Evolutionary conservation across 2,797 vertebrate species (phyloP).

Genomic region (Chelon labrosus): DNA sequence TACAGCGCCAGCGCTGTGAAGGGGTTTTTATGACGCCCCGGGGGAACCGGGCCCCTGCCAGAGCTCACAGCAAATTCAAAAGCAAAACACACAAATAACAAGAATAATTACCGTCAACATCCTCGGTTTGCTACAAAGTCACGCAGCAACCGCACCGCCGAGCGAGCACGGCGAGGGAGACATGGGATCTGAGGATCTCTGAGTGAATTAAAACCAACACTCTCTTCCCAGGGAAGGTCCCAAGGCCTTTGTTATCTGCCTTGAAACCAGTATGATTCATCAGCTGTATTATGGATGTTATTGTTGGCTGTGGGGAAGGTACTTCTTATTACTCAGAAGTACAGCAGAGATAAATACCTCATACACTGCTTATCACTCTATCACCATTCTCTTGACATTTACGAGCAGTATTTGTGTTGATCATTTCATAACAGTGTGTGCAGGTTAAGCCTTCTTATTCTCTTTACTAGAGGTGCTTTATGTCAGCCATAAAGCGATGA

Average conservation of each 20-base stretch:
- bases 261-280: constrained; percentile 65
- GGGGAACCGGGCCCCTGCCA: constrained; percentile 13
- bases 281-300: constrained; percentile 59
- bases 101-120: constrained; percentile 44
- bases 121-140: constrained; percentile 22
- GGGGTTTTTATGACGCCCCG: constrained; percentile 28
- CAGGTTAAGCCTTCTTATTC: constrained; percentile 31
- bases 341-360: constrained; percentile 42
- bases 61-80: constrained; percentile 29
- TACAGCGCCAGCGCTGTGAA: constrained; percentile 42
- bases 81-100: constrained; percentile 62
- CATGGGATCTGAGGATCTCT: constrained; percentile 39
- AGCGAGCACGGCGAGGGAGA: constrained; percentile 24
- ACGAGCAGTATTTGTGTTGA: constrained; percentile 50
- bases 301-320: constrained; percentile 58
- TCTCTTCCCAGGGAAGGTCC: constrained; percentile 49
- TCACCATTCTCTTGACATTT: constrained; percentile 49
- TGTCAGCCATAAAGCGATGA: constrained; percentile 33
- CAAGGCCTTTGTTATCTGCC: constrained; percentile 68
- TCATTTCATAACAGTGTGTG: constrained; percentile 39
- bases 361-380: constrained; percentile 25
- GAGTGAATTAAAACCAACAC: constrained; percentile 64
- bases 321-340: constrained; percentile 43
- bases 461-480: constrained; percentile 16
- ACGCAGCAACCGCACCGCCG: constrained; percentile 30